Conservation (phyloP, 2,888 invertebrate species). For the Caenorhabditis macrosperma region DNA sequence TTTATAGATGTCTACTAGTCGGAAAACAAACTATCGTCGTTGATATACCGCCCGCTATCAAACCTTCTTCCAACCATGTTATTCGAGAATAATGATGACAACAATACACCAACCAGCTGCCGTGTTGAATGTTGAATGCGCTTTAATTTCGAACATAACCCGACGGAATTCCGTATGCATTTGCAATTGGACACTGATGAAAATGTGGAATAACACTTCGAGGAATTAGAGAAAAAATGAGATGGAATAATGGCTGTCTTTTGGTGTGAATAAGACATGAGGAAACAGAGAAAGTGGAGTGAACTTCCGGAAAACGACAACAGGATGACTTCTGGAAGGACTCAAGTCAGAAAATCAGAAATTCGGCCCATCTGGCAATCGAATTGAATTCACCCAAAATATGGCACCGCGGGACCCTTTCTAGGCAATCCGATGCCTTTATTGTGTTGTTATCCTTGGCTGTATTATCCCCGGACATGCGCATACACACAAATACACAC, state of each 20-base stretch:
- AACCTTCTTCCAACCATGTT: background rate
- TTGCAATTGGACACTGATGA: slow-evolving; percentile 18
- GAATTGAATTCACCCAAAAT: background rate
- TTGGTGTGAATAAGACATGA: no score
- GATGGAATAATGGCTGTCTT: background rate
- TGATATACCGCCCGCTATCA: no score
- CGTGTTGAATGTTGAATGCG: slow-evolving; percentile 6
- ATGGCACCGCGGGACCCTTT: slow-evolving; percentile 23
- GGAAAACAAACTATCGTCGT: no score
- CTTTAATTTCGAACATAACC: slow-evolving; percentile 7
- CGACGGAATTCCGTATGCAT: background rate
- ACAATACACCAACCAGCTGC: background rate
- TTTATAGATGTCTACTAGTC: no score
- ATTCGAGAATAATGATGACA: background rate
- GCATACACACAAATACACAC: slow-evolving; percentile 24
- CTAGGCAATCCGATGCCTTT: slow-evolving; percentile 54
- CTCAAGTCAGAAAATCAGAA: slow-evolving; percentile 1
- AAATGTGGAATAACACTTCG: slow-evolving; percentile 17
- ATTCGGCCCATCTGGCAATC: background rate
- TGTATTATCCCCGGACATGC: slow-evolving; percentile 31
- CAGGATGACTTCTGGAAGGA: background rate
- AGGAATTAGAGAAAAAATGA: slow-evolving; percentile 16
- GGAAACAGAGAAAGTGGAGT: background rate
- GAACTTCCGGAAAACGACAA: background rate
- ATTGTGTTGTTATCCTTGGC: slow-evolving; percentile 50